Evolutionary conservation across 2,888 invertebrate species (phyloP), one percentile per base, ranked within the genome.

Genomic region (Seira musarum): DNA sequence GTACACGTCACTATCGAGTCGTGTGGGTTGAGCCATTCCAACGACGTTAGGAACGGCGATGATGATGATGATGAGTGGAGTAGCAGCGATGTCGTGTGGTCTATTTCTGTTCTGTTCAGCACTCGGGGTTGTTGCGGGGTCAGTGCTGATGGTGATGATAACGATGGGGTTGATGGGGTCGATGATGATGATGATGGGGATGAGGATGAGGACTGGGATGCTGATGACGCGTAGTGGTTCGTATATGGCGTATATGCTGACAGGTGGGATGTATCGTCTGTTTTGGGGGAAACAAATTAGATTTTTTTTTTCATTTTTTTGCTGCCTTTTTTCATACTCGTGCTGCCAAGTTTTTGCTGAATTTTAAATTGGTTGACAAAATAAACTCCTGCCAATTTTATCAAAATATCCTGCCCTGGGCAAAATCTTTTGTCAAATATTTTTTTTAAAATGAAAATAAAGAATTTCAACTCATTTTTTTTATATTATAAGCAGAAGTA

Each of bases 121-220:
- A 76, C 10, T 13, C 69, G 46, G 0, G 76, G 67, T 19, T 75
- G 75, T 19, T 60, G 40, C 24, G 46, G 13, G 6, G 40, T 8
- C 6, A 13, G 13, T 6, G 40, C 6, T 6, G 40, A 61, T 19
- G 83, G 83, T 10, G 84, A 61, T 13, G 83, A 84, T 10, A 83
- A 82, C n/a, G 83, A 71, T 2, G 85, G 80, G 35, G 81, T 70
- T 1, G 80, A 74, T 21, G 53, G 79, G 17, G 84, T 85, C 53
- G 72, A 82, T 30, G 81, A 84, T 1, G 85, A 84, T 1, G 86
- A 83, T 1, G 86, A 85, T 0, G 84, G 82, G 25, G 76, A 68
- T 21, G 72, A 19, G 1, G 69, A 69, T 35, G 30, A 76, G 1
- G 66, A 72, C 1, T 84, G 83, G n/a, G 77, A 78, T 53, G 83